phyloP scores from a whole-genome alignment of 2,888 invertebrate genomes.

The Phortica okadai region DNA sequence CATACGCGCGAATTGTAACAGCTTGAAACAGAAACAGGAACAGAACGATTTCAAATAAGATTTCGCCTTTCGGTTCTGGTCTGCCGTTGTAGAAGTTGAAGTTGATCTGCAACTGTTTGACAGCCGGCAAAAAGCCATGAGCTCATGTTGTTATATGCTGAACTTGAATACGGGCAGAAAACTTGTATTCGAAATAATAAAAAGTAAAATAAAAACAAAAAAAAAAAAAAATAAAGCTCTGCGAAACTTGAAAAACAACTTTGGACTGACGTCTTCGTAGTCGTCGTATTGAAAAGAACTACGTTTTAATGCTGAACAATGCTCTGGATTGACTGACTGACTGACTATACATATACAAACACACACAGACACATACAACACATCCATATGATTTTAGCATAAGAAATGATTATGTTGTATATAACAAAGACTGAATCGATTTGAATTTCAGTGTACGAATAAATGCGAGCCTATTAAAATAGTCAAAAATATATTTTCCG shows the following conservation, averaged over 20 bases:
- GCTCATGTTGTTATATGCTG: conserved; percentile 5
- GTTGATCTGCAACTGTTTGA: conserved; percentile 11
- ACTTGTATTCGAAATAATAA: conserved; percentile 58
- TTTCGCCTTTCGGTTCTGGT: neutral
- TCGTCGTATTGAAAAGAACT: conserved; percentile 28
- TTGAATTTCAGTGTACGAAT: neutral
- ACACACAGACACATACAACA: conserved; percentile 35
- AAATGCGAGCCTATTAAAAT: conserved; percentile 21
- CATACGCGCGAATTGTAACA: conserved; percentile 31
- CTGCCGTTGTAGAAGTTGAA: conserved; percentile 5
- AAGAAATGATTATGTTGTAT: neutral
- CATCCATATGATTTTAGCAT: neutral
- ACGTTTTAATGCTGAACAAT: conserved; percentile 64
- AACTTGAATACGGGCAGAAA: conserved; percentile 26
- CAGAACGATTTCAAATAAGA: neutral
- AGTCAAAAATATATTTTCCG: neutral
- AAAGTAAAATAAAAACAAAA: neutral
- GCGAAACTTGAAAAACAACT: conserved; percentile 64
- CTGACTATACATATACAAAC: neutral
- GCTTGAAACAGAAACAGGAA: neutral
- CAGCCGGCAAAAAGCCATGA: conserved; percentile 12
- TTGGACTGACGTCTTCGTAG: conserved; percentile 31
- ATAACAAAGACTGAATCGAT: neutral
- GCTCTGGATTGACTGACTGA: conserved; percentile 14
- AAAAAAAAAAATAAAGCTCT: conserved; percentile 2